phyloP scores from a whole-genome alignment of 2,888 invertebrate genomes.

The Thereva nobilitata region DNA sequence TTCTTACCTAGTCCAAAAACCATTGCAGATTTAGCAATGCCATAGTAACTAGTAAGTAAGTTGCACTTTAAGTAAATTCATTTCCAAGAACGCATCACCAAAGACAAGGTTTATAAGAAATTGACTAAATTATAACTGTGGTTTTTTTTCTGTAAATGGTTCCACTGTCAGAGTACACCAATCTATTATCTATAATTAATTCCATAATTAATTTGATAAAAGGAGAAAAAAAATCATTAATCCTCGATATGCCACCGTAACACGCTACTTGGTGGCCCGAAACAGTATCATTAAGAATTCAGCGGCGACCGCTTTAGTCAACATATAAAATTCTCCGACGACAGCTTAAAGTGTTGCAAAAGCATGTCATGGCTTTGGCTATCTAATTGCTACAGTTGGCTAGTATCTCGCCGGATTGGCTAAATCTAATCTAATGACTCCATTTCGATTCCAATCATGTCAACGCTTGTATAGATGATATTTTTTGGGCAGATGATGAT shows the following conservation, averaged over 20 bases:
- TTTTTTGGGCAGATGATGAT: too few relatives aligned
- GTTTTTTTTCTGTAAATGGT: not conserved
- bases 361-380: constrained; percentile 15
- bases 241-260: not conserved
- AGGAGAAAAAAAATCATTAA: not conserved
- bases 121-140: too few relatives aligned
- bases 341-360: constrained; percentile 12
- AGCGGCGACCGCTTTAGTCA: not conserved
- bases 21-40: too few relatives aligned
- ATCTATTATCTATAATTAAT: constrained; percentile 5
- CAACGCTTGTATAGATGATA: too few relatives aligned
- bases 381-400: constrained; percentile 8
- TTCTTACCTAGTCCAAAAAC: too few relatives aligned
- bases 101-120: too few relatives aligned
- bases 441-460: too few relatives aligned
- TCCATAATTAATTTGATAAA: constrained; percentile 20
- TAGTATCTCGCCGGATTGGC: not conserved
- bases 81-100: too few relatives aligned
- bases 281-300: constrained; percentile 15
- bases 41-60: too few relatives aligned
- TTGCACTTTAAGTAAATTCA: too few relatives aligned
- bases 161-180: not conserved
- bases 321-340: constrained; percentile 8
- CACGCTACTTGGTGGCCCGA: not conserved
- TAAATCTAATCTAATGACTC: too few relatives aligned